A percentile compares a stretch with the other conserved stretches of the same genome.
These are phyloP conservation scores for Poeciliopsis presidionis DNA, from an alignment of 2,797 vertebrate species.

Conservation along the genomic window DNA sequence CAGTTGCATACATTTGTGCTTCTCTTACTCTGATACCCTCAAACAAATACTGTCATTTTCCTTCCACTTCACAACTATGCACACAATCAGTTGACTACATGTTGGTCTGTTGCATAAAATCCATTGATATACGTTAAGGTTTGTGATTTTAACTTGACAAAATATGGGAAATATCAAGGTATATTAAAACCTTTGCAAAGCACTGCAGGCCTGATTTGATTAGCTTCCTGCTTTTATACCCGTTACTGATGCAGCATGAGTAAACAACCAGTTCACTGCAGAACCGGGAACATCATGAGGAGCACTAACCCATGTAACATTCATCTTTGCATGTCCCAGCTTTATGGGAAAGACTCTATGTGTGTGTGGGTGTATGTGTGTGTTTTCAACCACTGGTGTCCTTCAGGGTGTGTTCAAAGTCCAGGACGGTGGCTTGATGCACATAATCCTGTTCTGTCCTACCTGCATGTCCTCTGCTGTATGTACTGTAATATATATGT, in stretches of 20 bases:
- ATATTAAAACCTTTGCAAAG: background rate
- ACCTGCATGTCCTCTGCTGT: slow-evolving; percentile 48
- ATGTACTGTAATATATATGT: slow-evolving; percentile 26
- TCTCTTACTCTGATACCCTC: background rate
- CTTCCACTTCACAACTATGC: background rate
- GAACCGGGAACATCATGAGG: slow-evolving; percentile 19
- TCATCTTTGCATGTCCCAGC: slow-evolving; percentile 6
- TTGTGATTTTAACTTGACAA: background rate
- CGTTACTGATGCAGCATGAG: background rate
- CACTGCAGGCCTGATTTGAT: background rate
- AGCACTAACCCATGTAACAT: slow-evolving; percentile 1
- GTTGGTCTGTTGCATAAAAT: background rate
- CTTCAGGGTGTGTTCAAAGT: slow-evolving; percentile 40
- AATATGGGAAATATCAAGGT: background rate
- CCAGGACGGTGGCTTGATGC: slow-evolving; percentile 25
- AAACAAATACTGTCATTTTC: background rate
- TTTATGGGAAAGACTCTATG: slow-evolving; percentile 14
- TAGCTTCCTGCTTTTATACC: background rate
- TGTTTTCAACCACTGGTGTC: slow-evolving; percentile 35
- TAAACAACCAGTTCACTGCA: slow-evolving; percentile 58
- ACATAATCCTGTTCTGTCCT: slow-evolving; percentile 27
- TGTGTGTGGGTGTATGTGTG: slow-evolving; percentile 20
- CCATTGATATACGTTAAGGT: background rate
- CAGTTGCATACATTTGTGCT: background rate
- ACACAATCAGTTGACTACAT: background rate